Base-by-base conservation (phyloP, 2,113 vertebrate genomes). In the Alexandromys fortis region DNA sequence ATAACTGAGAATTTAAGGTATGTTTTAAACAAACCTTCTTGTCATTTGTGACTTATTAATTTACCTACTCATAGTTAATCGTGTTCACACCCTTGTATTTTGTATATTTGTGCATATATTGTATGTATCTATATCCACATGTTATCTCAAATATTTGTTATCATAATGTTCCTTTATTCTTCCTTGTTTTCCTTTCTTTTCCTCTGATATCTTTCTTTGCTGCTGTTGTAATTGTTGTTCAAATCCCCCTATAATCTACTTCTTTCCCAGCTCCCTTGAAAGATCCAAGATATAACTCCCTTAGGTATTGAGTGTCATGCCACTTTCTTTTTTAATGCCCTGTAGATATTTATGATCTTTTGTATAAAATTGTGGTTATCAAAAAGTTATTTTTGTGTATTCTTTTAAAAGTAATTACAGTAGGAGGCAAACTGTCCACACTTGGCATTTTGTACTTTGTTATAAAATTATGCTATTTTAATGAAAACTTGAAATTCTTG, bases 331-430 rank as follows among this genome's bases (percentile, higher is more conserved):
- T 96, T 52, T 68, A 94, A 70, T 82, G 52, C 4, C 47, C 67
- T 81, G 38, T 73, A n/a, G 63, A 26, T 91, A 67, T 83, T 91
- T 93, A 93, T 93, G 11, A 2, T 85, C 30, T 92, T 91, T 94
- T 68, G 17, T 55, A 55, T 79, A 28, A 16, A 92, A 89, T 33
- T 96, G 26, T 45, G 2, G 89, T 96, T 93, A 87, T 93, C 52
- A 91, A 91, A 96, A 95, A 76, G 72, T 79, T 95, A 61, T 95
- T 94, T 83, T 49, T 68, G 12, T 78, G 21, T 96, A 89, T 92
- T 95, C 45, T 96, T 95, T 96, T 75, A 82, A 77, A 95, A 81
- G 67, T 91, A 94, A 94, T 94, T 94, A 85, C 14, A 90, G 11
- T 76, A 91, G 42, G 52, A 14, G 6, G 55, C 26, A 97, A 75